These are phyloP conservation scores for Smutsia gigantea DNA, from an alignment of 2,797 vertebrate genomes.

Conservation along the genomic window DNA sequence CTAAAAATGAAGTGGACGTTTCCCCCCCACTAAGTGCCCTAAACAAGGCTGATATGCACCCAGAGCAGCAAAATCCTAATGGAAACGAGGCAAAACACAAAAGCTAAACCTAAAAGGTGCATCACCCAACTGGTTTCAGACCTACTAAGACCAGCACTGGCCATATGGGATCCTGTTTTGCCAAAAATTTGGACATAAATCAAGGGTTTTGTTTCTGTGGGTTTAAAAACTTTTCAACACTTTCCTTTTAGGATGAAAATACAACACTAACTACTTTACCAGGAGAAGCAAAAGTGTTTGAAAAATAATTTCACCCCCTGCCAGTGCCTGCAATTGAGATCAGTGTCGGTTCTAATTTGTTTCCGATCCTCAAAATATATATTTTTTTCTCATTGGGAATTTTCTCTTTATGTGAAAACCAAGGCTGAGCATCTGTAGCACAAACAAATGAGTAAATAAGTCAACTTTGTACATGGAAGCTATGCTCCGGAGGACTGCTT, in stretches of 20 bases:
- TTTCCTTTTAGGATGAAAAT: conserved; percentile 89
- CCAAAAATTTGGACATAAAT: conserved; percentile 84
- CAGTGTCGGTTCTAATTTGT: conserved; percentile 84
- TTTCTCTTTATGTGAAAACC: conserved; percentile 59
- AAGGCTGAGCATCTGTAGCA: conserved; percentile 61
- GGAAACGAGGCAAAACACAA: conserved; percentile 23
- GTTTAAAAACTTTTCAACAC: conserved; percentile 90
- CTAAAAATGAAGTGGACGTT: not conserved
- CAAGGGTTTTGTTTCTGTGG: conserved; percentile 90
- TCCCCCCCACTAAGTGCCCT: rapidly evolving
- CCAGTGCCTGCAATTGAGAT: conserved; percentile 87
- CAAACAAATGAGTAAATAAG: conserved; percentile 54
- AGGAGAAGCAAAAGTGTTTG: conserved; percentile 84
- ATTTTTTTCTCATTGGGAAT: conserved; percentile 83
- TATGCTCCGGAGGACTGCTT: conserved; percentile 66
- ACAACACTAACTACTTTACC: conserved; percentile 90
- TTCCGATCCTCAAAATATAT: conserved; percentile 82
- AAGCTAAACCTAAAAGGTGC: not conserved
- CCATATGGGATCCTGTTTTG: conserved; percentile 89
- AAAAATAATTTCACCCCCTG: conserved; percentile 86
- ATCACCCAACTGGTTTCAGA: conserved; percentile 36
- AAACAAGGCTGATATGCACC: not conserved
- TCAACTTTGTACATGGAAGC: conserved; percentile 55
- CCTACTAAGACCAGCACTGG: conserved; percentile 68
- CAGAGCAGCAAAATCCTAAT: not conserved